Evolutionary conservation across 2,888 invertebrate species (phyloP), one percentile per base, ranked within the genome.

Genomic region (Troides aeacus): DNA sequence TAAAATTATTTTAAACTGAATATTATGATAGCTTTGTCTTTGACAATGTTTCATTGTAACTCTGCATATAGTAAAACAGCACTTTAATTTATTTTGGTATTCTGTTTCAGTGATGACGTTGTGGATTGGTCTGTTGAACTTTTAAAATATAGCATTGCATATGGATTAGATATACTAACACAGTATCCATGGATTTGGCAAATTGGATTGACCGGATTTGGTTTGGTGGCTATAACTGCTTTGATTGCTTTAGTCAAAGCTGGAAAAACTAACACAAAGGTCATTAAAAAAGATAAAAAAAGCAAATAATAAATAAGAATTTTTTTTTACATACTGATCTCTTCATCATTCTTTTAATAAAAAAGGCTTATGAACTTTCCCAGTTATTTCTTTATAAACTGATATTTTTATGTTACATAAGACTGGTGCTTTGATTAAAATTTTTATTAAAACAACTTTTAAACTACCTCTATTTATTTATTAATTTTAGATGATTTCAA

Each of bases 131-230:
- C 87, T 76, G 91, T 93, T 15, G 87, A 87, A 71, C 84, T 87
- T 77, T 83, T 93, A 24, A 89, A 87, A 76, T 80, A 81, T 60
- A 75, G 86, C 64, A 78, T 92, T 42, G 84, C 84, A 24, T 82
- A 85, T 73, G 90, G 84, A 30, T 71, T 91, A 17, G 85, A 89
- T 4, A 78, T 92, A 53, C 78, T 93, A 60, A 78, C 81, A 1
- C 80, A 85, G 75, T 79, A 93, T 77, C 93, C 93, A 17, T 93
- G 92, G 92, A 84, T 93, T 61, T 93, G 92, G 93, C 91, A 91
- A 78, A 89, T 92, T 68, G 91, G 91, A 30, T 70, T 79, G 18
- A 74, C 75, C n/a, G 93, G 93, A n/a, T 93, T 93, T 73, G 89
- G 93, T 5, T 80, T 93, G 42, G 93, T 93, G 0, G 90, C 85